Evolutionary conservation across 2,888 invertebrate species (phyloP).

Genomic region (Homarus gammarus): DNA sequence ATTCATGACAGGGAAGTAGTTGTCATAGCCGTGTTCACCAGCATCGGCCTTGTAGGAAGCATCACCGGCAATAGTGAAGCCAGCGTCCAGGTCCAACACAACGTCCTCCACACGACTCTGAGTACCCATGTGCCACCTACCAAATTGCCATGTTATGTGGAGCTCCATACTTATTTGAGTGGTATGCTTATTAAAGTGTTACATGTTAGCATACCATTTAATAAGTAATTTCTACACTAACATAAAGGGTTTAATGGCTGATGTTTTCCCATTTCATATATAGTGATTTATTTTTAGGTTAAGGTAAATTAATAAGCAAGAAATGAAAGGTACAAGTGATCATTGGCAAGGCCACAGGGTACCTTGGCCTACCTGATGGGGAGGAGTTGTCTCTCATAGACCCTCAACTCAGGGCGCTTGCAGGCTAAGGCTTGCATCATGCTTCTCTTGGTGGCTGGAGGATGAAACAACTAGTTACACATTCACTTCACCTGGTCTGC

Average conservation of each 20-base stretch:
- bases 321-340: background rate
- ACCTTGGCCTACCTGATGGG: constrained; percentile 37
- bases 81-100: constrained; percentile 63
- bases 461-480: no score
- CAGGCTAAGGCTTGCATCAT: constrained; percentile 63
- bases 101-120: constrained; percentile 60
- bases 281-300: no score
- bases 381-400: constrained; percentile 51
- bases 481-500: no score
- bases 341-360: background rate
- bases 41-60: constrained; percentile 50
- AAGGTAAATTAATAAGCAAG: no score
- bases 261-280: no score
- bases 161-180: no score
- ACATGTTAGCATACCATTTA: no score
- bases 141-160: no score
- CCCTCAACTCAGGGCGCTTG: constrained; percentile 47
- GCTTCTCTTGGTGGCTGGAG: constrained; percentile 13
- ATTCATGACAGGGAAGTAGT: constrained; percentile 64
- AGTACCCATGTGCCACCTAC: constrained; percentile 61
- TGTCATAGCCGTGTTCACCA: constrained; percentile 74
- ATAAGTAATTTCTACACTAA: no score
- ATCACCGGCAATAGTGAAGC: constrained; percentile 50
- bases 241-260: no score
- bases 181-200: no score